phyloP scores from a whole-genome alignment of 2,888 invertebrate species.

The Nipponacmea schrenckii region DNA sequence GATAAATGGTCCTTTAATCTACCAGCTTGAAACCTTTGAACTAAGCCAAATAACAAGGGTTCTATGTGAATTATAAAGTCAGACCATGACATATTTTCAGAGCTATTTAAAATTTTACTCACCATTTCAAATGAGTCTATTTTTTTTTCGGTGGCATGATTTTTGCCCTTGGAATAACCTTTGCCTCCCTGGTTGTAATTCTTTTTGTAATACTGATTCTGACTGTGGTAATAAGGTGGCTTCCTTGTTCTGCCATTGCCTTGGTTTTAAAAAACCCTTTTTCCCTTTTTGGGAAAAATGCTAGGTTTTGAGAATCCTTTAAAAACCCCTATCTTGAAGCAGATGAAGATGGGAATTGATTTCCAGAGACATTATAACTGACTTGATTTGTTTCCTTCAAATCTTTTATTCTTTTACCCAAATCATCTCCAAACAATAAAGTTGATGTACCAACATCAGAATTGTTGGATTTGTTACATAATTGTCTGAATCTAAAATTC shows the following conservation, averaged over 20 bases:
- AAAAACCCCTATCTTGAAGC: background rate
- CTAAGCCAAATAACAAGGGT: background rate
- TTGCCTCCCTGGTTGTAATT: background rate
- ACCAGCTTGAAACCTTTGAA: conserved; percentile 5
- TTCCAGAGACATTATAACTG: background rate
- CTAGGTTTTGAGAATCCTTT: background rate
- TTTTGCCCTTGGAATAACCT: background rate
- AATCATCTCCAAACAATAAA: background rate
- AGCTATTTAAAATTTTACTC: background rate
- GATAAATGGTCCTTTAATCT: background rate
- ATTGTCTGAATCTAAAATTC: background rate
- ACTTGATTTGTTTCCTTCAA: background rate
- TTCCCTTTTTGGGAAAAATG: background rate
- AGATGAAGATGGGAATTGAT: background rate
- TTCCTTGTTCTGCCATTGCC: too few species aligned
- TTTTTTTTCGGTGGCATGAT: background rate
- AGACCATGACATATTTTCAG: background rate
- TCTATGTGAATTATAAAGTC: background rate
- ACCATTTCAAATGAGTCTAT: background rate
- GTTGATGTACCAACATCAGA: background rate
- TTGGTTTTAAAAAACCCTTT: background rate
- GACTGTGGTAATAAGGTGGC: background rate
- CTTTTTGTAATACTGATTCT: background rate
- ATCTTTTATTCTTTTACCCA: background rate
- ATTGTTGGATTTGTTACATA: background rate